Evolutionary conservation across 2,113 vertebrate species (phyloP), one percentile per base, ranked within the genome.

Genomic region (Crocuta crocuta): DNA sequence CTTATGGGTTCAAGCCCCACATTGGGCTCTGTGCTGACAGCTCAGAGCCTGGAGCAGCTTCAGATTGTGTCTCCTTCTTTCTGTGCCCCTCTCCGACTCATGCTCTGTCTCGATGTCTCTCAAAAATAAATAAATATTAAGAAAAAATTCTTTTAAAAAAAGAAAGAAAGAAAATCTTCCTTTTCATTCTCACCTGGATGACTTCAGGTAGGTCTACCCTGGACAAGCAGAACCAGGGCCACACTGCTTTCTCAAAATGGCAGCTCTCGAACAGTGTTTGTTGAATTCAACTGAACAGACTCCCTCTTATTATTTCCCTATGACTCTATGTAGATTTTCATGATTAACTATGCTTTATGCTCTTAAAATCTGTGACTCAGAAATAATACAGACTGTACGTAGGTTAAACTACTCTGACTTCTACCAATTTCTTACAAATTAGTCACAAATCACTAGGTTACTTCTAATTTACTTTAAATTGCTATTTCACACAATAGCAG

Each of bases 401-500:
- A 66, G 45, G 10, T 50, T 84, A 87, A 93, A 76, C 58, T 87
- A 82, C 1, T 23, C 48, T 31, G 28, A 50, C 9, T 97, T 97
- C 74, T 81, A 65, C 33, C 82, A 80, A 89, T 92, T 80, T 94
- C 84, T 68, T 81, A 70, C 48, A 90, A 17, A 35, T 76, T 70
- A 71, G 74, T 66, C 76, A 55, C 35, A 78, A 87, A 87, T n/a
- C 19, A 70, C 55, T 76, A 80, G 31, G 33, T 70, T 53, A 31
- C 33, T 61, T 97, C 68, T 70, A 86, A 87, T 82, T 70, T 81
- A 61, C 63, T 80, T 66, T 78, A 17, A 45, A 58, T 17, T 82
- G 53, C 7, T 95, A 68, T 82, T 81, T 81, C 31, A 86, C 63
- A 86, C 9, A 94, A 58, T 19, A 73, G 66, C 45, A 80, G 74